Evolutionary conservation across 2,888 invertebrate genomes (phyloP), one percentile per base, ranked within the genome.

Genomic region (Strigamia crassipes): DNA sequence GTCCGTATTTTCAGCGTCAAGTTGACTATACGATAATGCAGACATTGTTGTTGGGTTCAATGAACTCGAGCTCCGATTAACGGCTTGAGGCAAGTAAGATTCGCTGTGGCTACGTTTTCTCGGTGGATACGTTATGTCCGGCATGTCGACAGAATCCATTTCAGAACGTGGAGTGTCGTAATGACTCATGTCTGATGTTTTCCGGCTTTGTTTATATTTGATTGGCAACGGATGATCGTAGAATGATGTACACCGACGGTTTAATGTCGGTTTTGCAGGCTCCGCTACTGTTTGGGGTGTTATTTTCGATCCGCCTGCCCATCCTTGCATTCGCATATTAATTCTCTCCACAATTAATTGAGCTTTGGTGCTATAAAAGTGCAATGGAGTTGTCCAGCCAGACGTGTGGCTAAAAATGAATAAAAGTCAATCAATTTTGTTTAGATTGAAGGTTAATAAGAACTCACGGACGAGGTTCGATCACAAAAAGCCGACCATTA

Each of bases 401-500:
- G 31, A 66, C 5, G 31, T 73, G 15, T 81, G 73, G 10, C 81
- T 81, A 23, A 27, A 81, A 66, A 34, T n/a, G n/a, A 81, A 18
- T 73, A 41, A 18, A 79, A 13, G n/a, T 61, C 18, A 6, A 12
- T 21, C 18, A 61, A 0, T 21, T 18, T 61, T 2, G 1, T 61
- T 12, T 6, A 61, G 6, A 21, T 21, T 61, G 18, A 61, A 27
- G 27, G 27, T 27, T 27, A 27, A 21, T n/a, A 61, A 4, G 18
- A 61, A 61, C 82, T 82, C 79, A 82, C 82, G 82, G 79, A 56
- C 79, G 38, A 23, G 82, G 79, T 82, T 82, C 79, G 27, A 82
- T 51, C 18, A 79, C 61, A 38, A 83, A 21, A 23, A 83, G 77
- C 42, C 83, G 81, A 15, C 78, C 78, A 13, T 61, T 21, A 81